Conservation (phyloP, 2,888 invertebrate genomes). For the Dilophus febrilis region DNA sequence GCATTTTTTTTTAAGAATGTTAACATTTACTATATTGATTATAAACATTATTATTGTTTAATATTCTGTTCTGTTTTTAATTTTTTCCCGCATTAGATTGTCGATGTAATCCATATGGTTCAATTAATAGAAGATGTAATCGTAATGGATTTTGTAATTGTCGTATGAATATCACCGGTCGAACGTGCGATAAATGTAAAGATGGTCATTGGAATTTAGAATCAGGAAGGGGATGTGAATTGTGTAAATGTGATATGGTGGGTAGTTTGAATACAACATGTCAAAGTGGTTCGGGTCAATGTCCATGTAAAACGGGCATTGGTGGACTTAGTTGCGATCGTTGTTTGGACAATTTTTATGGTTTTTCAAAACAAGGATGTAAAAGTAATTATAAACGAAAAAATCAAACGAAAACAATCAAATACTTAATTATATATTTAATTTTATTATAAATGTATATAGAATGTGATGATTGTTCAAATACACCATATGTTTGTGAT, state of each 20-base stretch:
- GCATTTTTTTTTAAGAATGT: too few relatives aligned
- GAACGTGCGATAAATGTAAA: slow-evolving; percentile 60
- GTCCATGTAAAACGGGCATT: slow-evolving; percentile 60
- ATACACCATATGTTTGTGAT: slow-evolving; percentile 79
- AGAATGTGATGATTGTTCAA: slow-evolving; percentile 64
- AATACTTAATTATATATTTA: neutral
- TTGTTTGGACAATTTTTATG: slow-evolving; percentile 61
- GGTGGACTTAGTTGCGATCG: slow-evolving; percentile 53
- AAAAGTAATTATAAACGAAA: slow-evolving; percentile 38
- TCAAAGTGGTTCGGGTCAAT: slow-evolving; percentile 57
- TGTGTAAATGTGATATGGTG: slow-evolving; percentile 63
- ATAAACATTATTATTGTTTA: too few relatives aligned
- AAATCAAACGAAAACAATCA: neutral
- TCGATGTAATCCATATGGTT: slow-evolving; percentile 59
- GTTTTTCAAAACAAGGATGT: slow-evolving; percentile 61
- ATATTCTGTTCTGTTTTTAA: too few relatives aligned
- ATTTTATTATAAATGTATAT: slow-evolving; percentile 9
- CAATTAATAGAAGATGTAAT: slow-evolving; percentile 53
- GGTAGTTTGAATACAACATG: slow-evolving; percentile 52
- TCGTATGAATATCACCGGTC: slow-evolving; percentile 50
- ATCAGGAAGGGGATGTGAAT: slow-evolving; percentile 54
- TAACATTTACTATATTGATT: too few relatives aligned
- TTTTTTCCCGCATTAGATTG: slow-evolving; percentile 54
- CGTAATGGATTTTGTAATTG: slow-evolving; percentile 67
- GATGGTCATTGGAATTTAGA: slow-evolving; percentile 61